Base-by-base conservation (phyloP, 2,888 invertebrate species). In the Campoplex nolae region DNA sequence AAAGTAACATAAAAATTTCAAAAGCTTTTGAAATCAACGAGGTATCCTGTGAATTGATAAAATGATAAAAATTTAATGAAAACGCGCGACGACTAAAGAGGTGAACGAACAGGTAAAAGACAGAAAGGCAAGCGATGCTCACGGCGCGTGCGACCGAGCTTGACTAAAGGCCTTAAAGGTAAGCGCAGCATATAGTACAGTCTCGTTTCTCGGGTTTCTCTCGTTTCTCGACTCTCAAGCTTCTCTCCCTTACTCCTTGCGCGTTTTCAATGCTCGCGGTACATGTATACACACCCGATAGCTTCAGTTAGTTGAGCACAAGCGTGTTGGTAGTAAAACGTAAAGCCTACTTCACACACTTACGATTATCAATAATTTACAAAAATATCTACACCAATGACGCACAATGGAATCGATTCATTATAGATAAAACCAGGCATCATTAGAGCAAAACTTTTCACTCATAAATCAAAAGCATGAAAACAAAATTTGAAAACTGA, bases 131-230 rank as follows among this genome's bases (percentile, higher is more conserved):
- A 87, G 86, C 88, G 91, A 90, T 89, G 90, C 88, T 90, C 88
- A 88, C 90, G 83, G 90, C 90, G 92, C 91, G 92, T 91, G 90
- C 89, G 91, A 90, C 91, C 88, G 90, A 90, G 91, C 91, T 91
- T 92, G 91, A 93, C 93, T 93, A 92, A 92, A 92, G 91, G 91
- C 92, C 91, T 92, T 91, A 91, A 91, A 92, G 89, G 88, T 88
- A 90, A 84, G 83, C 77, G 76, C 79, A 62, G 85, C 65, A 80
- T 85, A 70, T 85, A 87, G 81, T 87, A 87, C 85, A 87, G 82
- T 81, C 23, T 23, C 84, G 78, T 87, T 85, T 88, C 88, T 82
- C 84, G 83, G 80, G 75, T 85, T 81, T 74, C 71, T 83, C 70
- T 85, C 77, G 70, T 71, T 62, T 81, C 86, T 86, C 77, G 68